These are phyloP conservation scores for Diorhabda sublineata DNA, from an alignment of 1,140 invertebrate genomes.

Conservation along the genomic window DNA sequence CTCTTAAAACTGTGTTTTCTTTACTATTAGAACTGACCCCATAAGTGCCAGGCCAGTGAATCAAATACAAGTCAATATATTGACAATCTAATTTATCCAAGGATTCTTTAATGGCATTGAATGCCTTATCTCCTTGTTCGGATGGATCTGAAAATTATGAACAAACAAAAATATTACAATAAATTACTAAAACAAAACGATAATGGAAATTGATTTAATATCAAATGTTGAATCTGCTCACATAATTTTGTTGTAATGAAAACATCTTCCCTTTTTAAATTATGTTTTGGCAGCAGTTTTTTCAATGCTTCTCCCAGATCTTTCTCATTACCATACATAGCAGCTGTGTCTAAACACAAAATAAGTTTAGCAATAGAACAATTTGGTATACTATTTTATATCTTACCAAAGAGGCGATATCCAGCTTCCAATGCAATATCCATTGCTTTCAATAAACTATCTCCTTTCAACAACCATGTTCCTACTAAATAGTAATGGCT, in stretches of 20 bases:
- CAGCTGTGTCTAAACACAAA: constrained; percentile 63
- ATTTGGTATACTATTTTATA: background rate
- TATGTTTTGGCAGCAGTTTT: constrained; percentile 57
- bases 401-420: constrained; percentile 28
- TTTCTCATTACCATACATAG: constrained; percentile 69
- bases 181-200: too few relatives aligned
- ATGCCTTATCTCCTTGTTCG: constrained; percentile 61
- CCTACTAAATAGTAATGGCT: constrained; percentile 24
- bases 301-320: constrained; percentile 62
- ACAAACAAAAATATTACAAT: too few relatives aligned
- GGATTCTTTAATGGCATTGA: constrained; percentile 59
- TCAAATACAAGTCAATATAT: constrained; percentile 79
- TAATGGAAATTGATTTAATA: too few relatives aligned
- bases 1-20: constrained; percentile 34
- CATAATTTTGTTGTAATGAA: constrained; percentile 76
- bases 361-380: background rate
- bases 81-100: constrained; percentile 59
- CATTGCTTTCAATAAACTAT: constrained; percentile 17
- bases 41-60: constrained; percentile 76
- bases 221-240: constrained; percentile 41
- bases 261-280: constrained; percentile 64
- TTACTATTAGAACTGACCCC: constrained; percentile 11
- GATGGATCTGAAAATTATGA: constrained; percentile 54
- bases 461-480: constrained; percentile 27
- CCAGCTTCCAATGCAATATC: constrained; percentile 25